Evolutionary conservation across 2,113 vertebrate species (phyloP).

Genomic region (Lathamus discolor): DNA sequence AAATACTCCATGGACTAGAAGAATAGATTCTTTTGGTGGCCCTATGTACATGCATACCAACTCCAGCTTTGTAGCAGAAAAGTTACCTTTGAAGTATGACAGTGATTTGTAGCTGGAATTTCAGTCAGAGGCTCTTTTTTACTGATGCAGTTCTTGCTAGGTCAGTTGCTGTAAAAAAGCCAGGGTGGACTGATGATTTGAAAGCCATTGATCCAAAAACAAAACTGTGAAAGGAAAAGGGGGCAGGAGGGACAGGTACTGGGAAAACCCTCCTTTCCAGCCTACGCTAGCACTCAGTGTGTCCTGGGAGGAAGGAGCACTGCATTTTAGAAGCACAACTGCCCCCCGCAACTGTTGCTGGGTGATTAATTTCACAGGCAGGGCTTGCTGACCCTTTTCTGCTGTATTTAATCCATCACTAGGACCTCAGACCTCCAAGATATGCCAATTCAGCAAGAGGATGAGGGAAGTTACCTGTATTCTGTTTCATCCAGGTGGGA

Average conservation of each 20-base stretch:
- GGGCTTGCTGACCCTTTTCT: background rate
- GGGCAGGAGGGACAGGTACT: background rate
- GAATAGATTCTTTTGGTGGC: background rate
- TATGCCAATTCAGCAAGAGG: background rate
- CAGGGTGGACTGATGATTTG: background rate
- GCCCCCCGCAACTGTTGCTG: background rate
- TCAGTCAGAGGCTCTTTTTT: background rate
- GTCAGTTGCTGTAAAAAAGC: background rate
- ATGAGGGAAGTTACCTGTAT: background rate
- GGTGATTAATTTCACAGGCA: background rate
- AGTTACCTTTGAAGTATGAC: background rate
- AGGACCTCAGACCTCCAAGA: background rate
- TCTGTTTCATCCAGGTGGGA: background rate
- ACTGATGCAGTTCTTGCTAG: background rate
- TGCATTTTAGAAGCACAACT: background rate
- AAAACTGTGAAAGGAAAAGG: background rate
- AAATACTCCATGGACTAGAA: background rate
- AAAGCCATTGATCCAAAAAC: background rate
- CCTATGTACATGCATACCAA: background rate
- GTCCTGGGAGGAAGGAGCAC: background rate
- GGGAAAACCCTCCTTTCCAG: background rate
- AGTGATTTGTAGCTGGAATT: slow-evolving; percentile 29
- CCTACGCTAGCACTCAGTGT: background rate
- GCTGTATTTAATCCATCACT: background rate
- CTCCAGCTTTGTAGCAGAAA: background rate